Evolutionary conservation across 2,888 invertebrate species (phyloP), one percentile per base, ranked within the genome.

Genomic region (Elegia similella): DNA sequence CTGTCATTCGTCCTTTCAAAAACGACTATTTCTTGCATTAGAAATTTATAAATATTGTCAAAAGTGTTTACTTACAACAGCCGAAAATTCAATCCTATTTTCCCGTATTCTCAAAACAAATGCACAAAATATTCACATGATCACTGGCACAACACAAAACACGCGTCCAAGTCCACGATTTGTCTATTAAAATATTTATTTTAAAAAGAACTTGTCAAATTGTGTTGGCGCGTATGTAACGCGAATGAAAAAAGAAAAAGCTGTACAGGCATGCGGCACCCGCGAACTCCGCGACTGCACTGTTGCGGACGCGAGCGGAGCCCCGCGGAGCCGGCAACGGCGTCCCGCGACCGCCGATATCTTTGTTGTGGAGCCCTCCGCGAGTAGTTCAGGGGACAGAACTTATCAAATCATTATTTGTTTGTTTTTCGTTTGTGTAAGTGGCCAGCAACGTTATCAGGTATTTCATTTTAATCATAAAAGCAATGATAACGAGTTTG

Each of bases 301-400:
- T 50, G 38, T n/a, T 10, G 34, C 16, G 16, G 34, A 12, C 23
- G 44, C 17, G 10, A 34, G 48, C 34, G 50, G 50, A 30, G 48
- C 50, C 50, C 50, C 50, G 50, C 50, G 34, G 34, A 3, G 23
- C 32, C 32, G 44, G 7, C 34, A 34, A n/a, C n/a, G 38, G 38
- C 12, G 38, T 12, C 38, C 38, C 38, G n/a, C 38, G 38, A 38
- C n/a, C n/a, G n/a, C 44, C 12, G 34, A 32, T 34, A 50, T 50
- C 16, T 50, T 50, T 50, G 50, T 50, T 38, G 17, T 38, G 50
- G 30, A 50, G 50, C 50, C 50, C 50, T 50, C 34, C 32, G 16
- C 34, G 12, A 7, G 15, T 48, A 50, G 50, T 16, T 13, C 50
- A 50, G 16, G 50, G 17, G 50, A 50, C 34, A 50, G 23, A 0